Evolutionary conservation across 2,888 invertebrate species (phyloP), one percentile per base, ranked within the genome.

Genomic region (Macaria liturata): DNA sequence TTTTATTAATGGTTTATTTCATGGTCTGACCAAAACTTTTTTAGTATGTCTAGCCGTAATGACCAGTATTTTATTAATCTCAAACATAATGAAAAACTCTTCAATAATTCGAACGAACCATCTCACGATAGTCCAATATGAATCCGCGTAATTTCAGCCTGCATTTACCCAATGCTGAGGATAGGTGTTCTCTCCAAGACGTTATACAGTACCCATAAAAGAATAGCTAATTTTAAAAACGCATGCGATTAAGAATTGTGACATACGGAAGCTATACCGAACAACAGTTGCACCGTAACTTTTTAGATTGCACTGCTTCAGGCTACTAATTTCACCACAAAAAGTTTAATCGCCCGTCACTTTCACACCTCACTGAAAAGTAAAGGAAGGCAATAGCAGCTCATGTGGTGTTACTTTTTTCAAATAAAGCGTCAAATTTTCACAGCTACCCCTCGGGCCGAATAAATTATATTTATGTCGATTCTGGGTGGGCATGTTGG

Each of bases 391-490:
- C 71, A 57, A 71, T 65, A 57, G 68, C 67, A 67, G 71, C 74
- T 83, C 84, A 87, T 84, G 75, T 86, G 88, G 83, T 84, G 81
- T 81, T 72, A 80, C 64, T 84, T 88, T 88, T 90, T 90, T 84
- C 77, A 80, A 74, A 76, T 72, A 74, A 67, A 76, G 81, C 83
- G 82, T 86, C 81, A 84, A 82, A 86, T 87, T 87, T 87, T 87
- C 88, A 86, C 86, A 84, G 85, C 82, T 83, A 86, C 86, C 88
- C 87, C 83, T 84, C 80, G 73, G 71, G 70, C 70, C 72, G 81
- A 84, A 89, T 89, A 89, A 89, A 87, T 91, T 88, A 90, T 80
- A 76, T 88, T 87, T 84, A 86, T 87, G 84, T 86, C 77, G 79
- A 83, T 86, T 86, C 87, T 83, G 91, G 90, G 91, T 91, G 91